Evolutionary conservation across 1,140 invertebrate species (phyloP).

Genomic region (Nomia melanderi): DNA sequence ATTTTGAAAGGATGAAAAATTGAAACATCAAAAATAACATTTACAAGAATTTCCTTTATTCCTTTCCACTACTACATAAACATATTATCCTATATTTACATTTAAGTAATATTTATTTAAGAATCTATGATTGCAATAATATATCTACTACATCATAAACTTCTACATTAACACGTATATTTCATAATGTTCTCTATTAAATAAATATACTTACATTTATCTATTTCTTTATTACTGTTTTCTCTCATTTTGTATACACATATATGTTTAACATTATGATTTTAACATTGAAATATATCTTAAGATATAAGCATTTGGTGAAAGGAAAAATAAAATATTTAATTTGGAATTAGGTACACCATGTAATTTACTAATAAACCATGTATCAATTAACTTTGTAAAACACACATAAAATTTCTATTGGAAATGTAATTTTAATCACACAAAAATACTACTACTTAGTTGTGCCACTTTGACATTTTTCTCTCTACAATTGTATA

Average conservation of each 20-base stretch:
- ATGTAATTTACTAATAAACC: slow-evolving; percentile 28
- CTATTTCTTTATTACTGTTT: slow-evolving; percentile 29
- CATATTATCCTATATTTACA: slow-evolving; percentile 57
- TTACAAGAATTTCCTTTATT: slow-evolving; percentile 51
- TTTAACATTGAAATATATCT: slow-evolving; percentile 42
- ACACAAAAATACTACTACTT: slow-evolving; percentile 42
- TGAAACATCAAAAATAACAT: slow-evolving; percentile 6
- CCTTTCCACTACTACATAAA: slow-evolving; percentile 52
- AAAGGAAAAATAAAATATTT: slow-evolving; percentile 31
- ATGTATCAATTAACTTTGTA: slow-evolving; percentile 12
- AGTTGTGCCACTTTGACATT: slow-evolving; percentile 51
- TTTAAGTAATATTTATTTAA: slow-evolving; percentile 48
- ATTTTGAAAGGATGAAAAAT: too few relatives aligned
- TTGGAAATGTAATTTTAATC: slow-evolving; percentile 46
- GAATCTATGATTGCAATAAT: slow-evolving; percentile 46
- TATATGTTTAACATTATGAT: slow-evolving; percentile 38
- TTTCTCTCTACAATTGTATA: neutral
- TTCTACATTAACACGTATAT: slow-evolving; percentile 49
- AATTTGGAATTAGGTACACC: slow-evolving; percentile 38
- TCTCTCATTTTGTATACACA: slow-evolving; percentile 28
- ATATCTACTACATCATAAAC: slow-evolving; percentile 44
- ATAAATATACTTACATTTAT: slow-evolving; percentile 59
- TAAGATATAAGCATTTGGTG: slow-evolving; percentile 32
- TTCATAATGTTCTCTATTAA: slow-evolving; percentile 48
- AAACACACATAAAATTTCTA: slow-evolving; percentile 31